These are phyloP conservation scores for Osmoderma eremita DNA, from an alignment of 2,888 invertebrate species.

Conservation along the genomic window DNA sequence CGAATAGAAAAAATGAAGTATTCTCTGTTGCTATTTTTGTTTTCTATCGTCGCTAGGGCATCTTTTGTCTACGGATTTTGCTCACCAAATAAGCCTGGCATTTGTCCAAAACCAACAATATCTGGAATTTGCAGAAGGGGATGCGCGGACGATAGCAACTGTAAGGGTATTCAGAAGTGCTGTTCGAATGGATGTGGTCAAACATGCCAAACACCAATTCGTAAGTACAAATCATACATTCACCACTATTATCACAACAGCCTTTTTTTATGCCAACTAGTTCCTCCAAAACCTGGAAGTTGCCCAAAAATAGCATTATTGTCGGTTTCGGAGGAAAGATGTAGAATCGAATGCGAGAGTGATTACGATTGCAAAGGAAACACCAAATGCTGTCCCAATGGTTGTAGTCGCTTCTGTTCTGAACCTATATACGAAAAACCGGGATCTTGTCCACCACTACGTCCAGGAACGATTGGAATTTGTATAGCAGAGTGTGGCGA, in stretches of 20 bases:
- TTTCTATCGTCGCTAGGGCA: too few species aligned
- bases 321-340: background rate
- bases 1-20: too few species aligned
- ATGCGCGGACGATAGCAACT: background rate
- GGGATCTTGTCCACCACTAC: background rate
- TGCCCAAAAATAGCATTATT: background rate
- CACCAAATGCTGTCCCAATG: background rate
- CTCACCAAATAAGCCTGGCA: constrained; percentile 6
- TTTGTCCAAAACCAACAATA: background rate
- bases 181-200: constrained; percentile 14
- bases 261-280: background rate
- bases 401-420: background rate
- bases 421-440: constrained; percentile 1
- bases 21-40: too few species aligned
- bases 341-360: background rate
- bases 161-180: constrained; percentile 9
- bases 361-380: constrained; percentile 2
- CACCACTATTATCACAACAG: background rate
- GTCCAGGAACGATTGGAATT: constrained; percentile 4
- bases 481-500: background rate
- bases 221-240: background rate
- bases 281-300: constrained; percentile 5
- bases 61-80: constrained; percentile 1
- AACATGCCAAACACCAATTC: constrained; percentile 23
- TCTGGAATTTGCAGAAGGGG: background rate